Conservation (phyloP, 2,888 invertebrate species). For the Euproctis similis region DNA sequence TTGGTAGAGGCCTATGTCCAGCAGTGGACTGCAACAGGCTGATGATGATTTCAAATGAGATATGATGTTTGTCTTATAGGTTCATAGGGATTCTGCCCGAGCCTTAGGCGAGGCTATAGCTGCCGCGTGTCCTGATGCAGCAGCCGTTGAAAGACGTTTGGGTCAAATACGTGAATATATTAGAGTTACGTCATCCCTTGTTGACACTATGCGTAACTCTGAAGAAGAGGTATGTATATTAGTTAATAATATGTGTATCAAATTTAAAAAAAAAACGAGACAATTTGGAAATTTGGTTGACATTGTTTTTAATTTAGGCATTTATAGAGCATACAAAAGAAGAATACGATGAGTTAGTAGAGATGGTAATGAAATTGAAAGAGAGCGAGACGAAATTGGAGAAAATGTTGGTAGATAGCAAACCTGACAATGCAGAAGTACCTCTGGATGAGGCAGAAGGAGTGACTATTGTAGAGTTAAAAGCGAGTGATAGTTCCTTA, state of each 20-base stretch:
- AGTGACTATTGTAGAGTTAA: slow-evolving; percentile 16
- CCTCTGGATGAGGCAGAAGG: slow-evolving; percentile 38
- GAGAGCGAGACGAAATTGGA: slow-evolving; percentile 82
- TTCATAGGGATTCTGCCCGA: slow-evolving; percentile 59
- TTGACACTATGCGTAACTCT: slow-evolving; percentile 81
- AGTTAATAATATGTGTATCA: no score
- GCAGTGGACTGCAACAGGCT: no score
- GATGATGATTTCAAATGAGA: no score
- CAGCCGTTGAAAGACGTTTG: slow-evolving; percentile 80
- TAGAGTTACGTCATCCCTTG: slow-evolving; percentile 80
- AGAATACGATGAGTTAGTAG: slow-evolving; percentile 77
- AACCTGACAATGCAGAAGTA: slow-evolving; percentile 53
- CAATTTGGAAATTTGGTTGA: slow-evolving; percentile 14
- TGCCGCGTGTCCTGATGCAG: slow-evolving; percentile 77
- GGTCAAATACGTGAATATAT: slow-evolving; percentile 84
- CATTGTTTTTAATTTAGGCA: slow-evolving; percentile 60
- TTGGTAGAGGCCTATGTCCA: no score
- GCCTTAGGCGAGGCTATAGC: slow-evolving; percentile 66
- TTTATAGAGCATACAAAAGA: slow-evolving; percentile 71
- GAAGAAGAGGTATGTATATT: slow-evolving; percentile 80
- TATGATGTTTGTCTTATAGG: slow-evolving; percentile 30
- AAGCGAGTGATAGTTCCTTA: slow-evolving; percentile 17
- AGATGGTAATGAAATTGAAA: slow-evolving; percentile 80
- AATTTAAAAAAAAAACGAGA: background rate
- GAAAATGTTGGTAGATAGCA: slow-evolving; percentile 62